Percentiles rank a stretch among this genome's conserved stretches.
phyloP scores from a whole-genome alignment of 1,140 invertebrate genomes.

The Heliconius melpomene region DNA sequence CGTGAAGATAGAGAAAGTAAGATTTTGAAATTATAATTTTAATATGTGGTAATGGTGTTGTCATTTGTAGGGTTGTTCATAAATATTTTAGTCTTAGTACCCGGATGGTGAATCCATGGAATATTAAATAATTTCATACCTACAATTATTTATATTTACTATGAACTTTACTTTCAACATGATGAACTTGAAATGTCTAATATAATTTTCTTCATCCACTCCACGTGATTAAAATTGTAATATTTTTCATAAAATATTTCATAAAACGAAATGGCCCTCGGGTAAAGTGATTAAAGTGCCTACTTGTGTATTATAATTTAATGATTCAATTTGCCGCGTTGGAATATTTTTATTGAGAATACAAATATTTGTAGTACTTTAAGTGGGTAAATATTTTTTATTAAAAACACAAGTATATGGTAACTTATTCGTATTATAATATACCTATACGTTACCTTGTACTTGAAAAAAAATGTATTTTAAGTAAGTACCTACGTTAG shows the following conservation, averaged over 20 bases:
- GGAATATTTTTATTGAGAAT: slow-evolving; percentile 2
- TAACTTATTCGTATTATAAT: background rate
- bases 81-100: no score
- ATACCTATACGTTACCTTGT: no score
- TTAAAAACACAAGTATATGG: background rate
- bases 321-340: slow-evolving; percentile 14
- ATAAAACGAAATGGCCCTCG: slow-evolving; percentile 5
- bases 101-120: no score
- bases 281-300: slow-evolving; percentile 5
- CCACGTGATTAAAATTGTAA: background rate
- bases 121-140: background rate
- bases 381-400: background rate
- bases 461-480: no score
- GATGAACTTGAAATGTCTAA: background rate
- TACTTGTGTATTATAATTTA: slow-evolving; percentile 15
- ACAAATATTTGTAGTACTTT: slow-evolving; percentile 1
- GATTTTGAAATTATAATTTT: no score
- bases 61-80: no score
- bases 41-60: no score
- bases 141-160: background rate
- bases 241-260: background rate
- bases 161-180: background rate
- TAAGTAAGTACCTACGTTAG: no score
- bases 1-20: no score
- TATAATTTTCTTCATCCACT: slow-evolving; percentile 1